These are phyloP conservation scores for Tineola bisselliella DNA, from an alignment of 2,888 invertebrate species.

Conservation along the genomic window DNA sequence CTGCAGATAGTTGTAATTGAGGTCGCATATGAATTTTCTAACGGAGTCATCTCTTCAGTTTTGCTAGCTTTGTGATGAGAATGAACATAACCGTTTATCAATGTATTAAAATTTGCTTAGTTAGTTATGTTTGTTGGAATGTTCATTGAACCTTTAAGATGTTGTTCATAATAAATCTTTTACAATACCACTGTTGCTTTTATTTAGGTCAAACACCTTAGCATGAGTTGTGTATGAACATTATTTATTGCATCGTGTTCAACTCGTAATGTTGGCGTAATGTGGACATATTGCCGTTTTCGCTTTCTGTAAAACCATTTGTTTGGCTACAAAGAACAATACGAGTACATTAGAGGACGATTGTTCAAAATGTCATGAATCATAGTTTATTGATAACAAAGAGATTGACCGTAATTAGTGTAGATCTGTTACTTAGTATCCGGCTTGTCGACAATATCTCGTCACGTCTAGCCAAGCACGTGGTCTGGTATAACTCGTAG, in stretches of 20 bases:
- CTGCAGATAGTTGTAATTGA: constrained; percentile 26
- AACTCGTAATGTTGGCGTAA: too few species aligned
- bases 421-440: constrained; percentile 3
- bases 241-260: too few species aligned
- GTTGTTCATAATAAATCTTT: neutral
- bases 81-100: neutral
- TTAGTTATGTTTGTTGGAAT: neutral
- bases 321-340: too few species aligned
- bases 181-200: neutral
- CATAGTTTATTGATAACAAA: constrained; percentile 3
- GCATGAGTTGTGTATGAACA: neutral
- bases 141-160: neutral
- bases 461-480: constrained; percentile 1
- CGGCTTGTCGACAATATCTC: neutral
- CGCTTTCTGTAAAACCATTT: too few species aligned
- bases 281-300: too few species aligned
- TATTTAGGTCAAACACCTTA: neutral
- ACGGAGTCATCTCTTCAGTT: constrained; percentile 45
- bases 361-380: neutral
- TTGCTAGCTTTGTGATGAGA: constrained; percentile 25
- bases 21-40: constrained; percentile 41
- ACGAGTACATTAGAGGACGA: neutral
- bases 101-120: neutral
- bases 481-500: neutral
- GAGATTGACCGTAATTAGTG: constrained; percentile 1